phyloP scores from a whole-genome alignment of 2,113 vertebrate genomes.

The Xiphophorus hellerii region DNA sequence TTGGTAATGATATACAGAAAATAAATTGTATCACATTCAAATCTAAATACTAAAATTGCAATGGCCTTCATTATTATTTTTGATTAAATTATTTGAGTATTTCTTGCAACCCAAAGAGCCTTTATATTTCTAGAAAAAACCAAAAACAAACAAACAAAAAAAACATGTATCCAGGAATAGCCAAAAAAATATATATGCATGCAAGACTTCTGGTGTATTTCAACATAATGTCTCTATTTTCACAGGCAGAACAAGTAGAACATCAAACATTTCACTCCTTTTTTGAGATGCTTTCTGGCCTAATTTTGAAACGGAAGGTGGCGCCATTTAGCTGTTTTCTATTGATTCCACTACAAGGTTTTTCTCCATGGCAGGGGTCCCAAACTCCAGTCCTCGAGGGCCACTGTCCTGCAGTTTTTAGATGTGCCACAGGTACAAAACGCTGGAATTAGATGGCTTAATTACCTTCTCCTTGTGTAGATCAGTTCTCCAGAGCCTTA shows the following conservation, averaged over 20 bases:
- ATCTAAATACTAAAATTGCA: neutral
- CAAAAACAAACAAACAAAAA: too few relatives aligned
- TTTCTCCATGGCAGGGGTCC: neutral
- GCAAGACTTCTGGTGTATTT: neutral
- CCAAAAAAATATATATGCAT: neutral
- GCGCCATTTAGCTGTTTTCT: constrained; percentile 10
- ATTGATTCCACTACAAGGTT: neutral
- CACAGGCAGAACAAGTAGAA: neutral
- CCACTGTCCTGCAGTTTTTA: too few relatives aligned
- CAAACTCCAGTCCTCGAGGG: too few relatives aligned
- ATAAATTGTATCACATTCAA: neutral
- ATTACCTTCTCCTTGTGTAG: too few relatives aligned
- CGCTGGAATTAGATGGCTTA: too few relatives aligned
- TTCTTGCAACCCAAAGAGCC: neutral
- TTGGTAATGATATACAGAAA: neutral
- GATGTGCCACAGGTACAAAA: too few relatives aligned
- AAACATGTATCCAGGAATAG: too few relatives aligned
- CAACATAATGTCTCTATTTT: neutral
- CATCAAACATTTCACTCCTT: neutral
- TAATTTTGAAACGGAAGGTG: constrained; percentile 17
- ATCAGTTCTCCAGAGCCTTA: too few relatives aligned
- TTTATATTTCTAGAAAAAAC: neutral
- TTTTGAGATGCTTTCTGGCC: neutral
- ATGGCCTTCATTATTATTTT: neutral
- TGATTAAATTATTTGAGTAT: neutral